These are phyloP conservation scores for Oeneis ivallda DNA, from an alignment of 2,888 invertebrate genomes.

Conservation along the genomic window DNA sequence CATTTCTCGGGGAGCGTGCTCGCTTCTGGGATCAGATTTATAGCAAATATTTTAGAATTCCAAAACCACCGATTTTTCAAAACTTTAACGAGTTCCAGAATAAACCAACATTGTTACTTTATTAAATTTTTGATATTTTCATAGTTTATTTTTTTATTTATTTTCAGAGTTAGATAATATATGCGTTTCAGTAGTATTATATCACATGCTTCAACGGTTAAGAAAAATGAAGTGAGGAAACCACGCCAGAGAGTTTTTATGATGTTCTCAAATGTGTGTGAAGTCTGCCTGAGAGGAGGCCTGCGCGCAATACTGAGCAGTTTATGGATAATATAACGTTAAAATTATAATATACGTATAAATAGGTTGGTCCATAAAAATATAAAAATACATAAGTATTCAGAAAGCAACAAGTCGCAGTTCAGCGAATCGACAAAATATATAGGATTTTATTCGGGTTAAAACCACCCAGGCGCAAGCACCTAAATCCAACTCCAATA, in stretches of 20 bases:
- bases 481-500: not conserved
- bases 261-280: too few species aligned
- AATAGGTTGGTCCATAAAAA: not conserved
- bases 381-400: not conserved
- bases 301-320: too few species aligned
- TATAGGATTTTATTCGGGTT: not conserved
- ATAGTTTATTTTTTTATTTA: too few species aligned
- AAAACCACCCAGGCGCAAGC: not conserved
- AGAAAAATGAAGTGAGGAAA: too few species aligned
- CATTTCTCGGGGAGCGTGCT: constrained; percentile 41
- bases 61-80: constrained; percentile 42
- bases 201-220: too few species aligned
- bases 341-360: not conserved
- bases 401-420: constrained; percentile 8
- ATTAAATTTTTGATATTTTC: not conserved
- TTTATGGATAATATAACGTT: too few species aligned
- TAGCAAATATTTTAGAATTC: constrained; percentile 47
- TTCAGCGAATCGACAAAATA: constrained; percentile 16
- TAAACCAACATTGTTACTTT: not conserved
- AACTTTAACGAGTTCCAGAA: not conserved
- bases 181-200: too few species aligned
- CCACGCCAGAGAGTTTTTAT: too few species aligned
- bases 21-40: constrained; percentile 55
- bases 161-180: too few species aligned
- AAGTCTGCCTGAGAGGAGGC: too few species aligned